Conservation (phyloP, 2,113 vertebrate species). For the Porphyrio hochstetteri region DNA sequence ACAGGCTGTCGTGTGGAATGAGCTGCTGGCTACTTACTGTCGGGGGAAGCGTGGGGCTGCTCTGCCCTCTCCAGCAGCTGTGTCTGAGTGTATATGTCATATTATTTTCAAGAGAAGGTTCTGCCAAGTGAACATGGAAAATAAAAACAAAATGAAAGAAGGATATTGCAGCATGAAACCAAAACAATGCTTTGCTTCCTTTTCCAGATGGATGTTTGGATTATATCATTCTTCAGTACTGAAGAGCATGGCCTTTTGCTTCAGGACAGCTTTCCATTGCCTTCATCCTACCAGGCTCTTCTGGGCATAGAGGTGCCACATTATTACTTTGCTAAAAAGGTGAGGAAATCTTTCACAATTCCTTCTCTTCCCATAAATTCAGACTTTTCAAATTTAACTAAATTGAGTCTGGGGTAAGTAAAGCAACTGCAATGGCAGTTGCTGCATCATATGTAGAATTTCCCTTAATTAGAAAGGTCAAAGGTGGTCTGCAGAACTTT, state of each 20-base stretch:
- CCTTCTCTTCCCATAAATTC: background rate
- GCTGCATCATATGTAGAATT: background rate
- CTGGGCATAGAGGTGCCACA: conserved; percentile 90
- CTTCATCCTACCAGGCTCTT: conserved; percentile 79
- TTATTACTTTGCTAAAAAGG: conserved; percentile 95
- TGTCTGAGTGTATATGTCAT: background rate
- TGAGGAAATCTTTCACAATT: conserved; percentile 37
- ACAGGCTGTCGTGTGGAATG: background rate
- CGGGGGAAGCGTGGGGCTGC: background rate
- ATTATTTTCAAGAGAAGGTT: background rate
- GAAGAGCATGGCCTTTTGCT: conserved; percentile 92
- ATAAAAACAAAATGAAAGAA: conserved; percentile 6
- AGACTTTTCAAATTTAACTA: background rate
- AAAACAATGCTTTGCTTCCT: background rate
- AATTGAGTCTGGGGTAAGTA: background rate
- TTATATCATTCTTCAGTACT: conserved; percentile 90
- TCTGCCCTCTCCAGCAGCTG: background rate
- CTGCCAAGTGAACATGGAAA: conserved; percentile 2
- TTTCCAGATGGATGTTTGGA: conserved; percentile 80
- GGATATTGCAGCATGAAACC: background rate
- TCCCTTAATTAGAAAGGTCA: background rate
- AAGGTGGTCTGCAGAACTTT: background rate
- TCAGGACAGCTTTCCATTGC: conserved; percentile 86
- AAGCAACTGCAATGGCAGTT: background rate
- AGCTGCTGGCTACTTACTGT: background rate